Conservation (phyloP, 2,113 vertebrate genomes). For the Polyodon spathula region DNA sequence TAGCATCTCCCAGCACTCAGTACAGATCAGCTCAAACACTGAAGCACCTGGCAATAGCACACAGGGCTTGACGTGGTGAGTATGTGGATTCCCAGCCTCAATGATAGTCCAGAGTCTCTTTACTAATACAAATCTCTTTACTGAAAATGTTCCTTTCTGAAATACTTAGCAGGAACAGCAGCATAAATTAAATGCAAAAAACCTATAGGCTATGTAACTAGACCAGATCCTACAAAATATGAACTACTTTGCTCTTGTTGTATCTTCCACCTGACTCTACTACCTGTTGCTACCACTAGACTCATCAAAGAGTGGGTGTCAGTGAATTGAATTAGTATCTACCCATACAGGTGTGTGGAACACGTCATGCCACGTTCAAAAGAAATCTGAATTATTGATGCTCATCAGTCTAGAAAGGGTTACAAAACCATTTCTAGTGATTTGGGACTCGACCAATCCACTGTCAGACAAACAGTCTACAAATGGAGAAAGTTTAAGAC, state of each 20-base stretch:
- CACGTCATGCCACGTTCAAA: too few species aligned
- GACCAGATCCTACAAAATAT: slow-evolving; percentile 2
- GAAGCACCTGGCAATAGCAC: background rate
- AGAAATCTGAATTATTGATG: too few species aligned
- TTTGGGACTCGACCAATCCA: too few species aligned
- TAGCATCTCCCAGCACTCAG: background rate
- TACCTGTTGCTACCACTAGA: background rate
- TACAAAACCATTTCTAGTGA: too few species aligned
- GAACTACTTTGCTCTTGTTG: background rate
- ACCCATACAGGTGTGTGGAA: background rate
- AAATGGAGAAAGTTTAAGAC: too few species aligned
- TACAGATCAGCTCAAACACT: background rate
- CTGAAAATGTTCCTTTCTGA: background rate
- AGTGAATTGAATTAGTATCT: background rate
- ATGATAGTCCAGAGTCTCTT: too few species aligned
- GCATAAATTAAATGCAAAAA: background rate
- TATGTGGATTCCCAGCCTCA: too few species aligned
- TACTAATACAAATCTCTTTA: too few species aligned
- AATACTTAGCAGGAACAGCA: slow-evolving; percentile 2
- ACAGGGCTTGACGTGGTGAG: background rate
- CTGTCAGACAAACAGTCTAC: too few species aligned
- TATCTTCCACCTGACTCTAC: background rate
- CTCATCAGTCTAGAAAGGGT: too few species aligned
- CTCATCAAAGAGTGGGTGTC: background rate
- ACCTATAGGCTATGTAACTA: background rate